A percentile compares a stretch with the other conserved stretches of the same genome.
These are phyloP conservation scores for Choreutis nemorana DNA, from an alignment of 2,888 invertebrate species.

Conservation along the genomic window DNA sequence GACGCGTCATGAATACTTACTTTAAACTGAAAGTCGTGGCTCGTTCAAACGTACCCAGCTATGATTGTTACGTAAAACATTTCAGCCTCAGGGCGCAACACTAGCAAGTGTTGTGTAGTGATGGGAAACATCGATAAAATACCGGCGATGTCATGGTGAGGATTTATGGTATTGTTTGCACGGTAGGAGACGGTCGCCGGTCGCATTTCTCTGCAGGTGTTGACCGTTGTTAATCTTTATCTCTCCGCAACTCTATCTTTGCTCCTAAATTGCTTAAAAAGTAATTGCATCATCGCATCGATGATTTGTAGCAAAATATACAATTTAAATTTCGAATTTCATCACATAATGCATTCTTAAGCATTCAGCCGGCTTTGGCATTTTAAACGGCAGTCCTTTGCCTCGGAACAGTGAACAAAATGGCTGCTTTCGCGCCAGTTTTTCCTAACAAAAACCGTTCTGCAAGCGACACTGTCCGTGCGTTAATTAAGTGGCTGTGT, in stretches of 20 bases:
- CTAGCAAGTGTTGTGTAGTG: slow-evolving; percentile 17
- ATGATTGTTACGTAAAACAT: slow-evolving; percentile 20
- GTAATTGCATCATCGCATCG: too few relatives aligned
- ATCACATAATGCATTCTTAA: too few relatives aligned
- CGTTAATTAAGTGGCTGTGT: slow-evolving; percentile 6
- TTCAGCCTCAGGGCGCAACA: slow-evolving; percentile 8
- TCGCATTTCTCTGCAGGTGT: slow-evolving; percentile 14
- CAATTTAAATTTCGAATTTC: too few relatives aligned
- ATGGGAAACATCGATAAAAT: slow-evolving; percentile 27
- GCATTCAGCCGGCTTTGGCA: too few relatives aligned
- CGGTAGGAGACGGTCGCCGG: slow-evolving; percentile 13
- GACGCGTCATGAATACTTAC: too few relatives aligned
- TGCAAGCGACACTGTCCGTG: slow-evolving; percentile 2
- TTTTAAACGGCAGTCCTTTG: too few relatives aligned
- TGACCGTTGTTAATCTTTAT: slow-evolving; percentile 3
- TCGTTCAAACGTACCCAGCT: too few relatives aligned
- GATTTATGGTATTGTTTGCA: slow-evolving; percentile 22
- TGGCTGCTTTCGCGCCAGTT: slow-evolving; percentile 8
- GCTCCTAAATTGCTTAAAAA: too few relatives aligned
- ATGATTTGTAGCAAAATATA: too few relatives aligned
- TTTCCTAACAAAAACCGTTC: background rate
- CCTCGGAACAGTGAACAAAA: too few relatives aligned
- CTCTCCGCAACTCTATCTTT: too few relatives aligned
- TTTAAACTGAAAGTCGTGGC: too few relatives aligned
- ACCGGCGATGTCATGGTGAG: slow-evolving; percentile 12